A percentile compares a stretch with the other conserved stretches of the same genome.
Conservation (phyloP, 2,797 vertebrate species). For the Ataeniobius toweri region DNA sequence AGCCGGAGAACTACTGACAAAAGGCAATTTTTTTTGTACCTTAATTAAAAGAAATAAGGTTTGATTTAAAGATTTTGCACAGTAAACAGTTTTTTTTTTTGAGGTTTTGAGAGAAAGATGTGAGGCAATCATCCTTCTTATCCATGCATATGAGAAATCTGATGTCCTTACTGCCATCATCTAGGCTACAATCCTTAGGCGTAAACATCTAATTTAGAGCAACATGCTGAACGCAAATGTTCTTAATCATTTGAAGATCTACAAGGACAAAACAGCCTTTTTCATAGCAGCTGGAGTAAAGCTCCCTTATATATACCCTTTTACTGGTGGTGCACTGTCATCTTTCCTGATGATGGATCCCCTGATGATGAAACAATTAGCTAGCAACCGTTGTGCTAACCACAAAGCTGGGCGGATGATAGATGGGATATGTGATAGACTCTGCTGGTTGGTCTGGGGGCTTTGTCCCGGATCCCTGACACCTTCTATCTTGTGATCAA, state of each 20-base stretch:
- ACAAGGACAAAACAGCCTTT: constrained; percentile 9
- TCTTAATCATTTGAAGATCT: constrained; percentile 12
- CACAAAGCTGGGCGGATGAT: constrained; percentile 77
- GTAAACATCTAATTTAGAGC: constrained; percentile 13
- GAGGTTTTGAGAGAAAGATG: not conserved
- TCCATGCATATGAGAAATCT: not conserved
- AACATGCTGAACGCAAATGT: not conserved
- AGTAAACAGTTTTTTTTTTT: not conserved
- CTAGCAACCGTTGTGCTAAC: constrained; percentile 81
- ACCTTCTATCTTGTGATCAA: constrained; percentile 71
- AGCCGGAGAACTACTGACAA: not conserved
- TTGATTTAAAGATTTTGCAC: not conserved
- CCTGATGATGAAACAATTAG: constrained; percentile 89
- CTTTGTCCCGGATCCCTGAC: constrained; percentile 73
- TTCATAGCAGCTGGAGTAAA: constrained; percentile 31
- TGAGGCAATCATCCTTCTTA: not conserved
- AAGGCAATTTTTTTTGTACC: not conserved
- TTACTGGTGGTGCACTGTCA: constrained; percentile 77
- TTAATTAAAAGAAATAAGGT: not conserved
- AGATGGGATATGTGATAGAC: constrained; percentile 79
- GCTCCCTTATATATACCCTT: not conserved
- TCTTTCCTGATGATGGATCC: constrained; percentile 77
- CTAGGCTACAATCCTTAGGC: not conserved
- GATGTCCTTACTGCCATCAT: constrained; percentile 6
- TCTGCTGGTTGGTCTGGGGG: constrained; percentile 62